These are phyloP conservation scores for Achatina immaculata DNA, from an alignment of 1,140 invertebrate genomes.

Conservation along the genomic window DNA sequence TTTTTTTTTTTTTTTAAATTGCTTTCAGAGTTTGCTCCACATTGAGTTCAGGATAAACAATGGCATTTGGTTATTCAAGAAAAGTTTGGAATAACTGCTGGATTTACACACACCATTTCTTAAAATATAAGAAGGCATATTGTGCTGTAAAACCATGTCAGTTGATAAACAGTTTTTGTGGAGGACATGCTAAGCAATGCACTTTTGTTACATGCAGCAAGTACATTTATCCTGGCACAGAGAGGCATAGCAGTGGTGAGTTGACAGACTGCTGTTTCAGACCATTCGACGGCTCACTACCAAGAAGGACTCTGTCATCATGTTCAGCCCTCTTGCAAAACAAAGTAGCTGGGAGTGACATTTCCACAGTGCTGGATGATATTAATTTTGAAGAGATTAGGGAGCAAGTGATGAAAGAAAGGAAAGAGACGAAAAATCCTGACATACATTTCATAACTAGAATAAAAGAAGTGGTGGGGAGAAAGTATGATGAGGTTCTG, in stretches of 20 bases:
- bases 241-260: too few species aligned
- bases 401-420: neutral
- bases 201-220: too few species aligned
- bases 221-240: too few species aligned
- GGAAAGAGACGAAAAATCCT: neutral
- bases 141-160: neutral
- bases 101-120: neutral
- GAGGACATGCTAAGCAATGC: neutral
- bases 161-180: neutral
- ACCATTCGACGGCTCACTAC: too few species aligned
- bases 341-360: neutral
- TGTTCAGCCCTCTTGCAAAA: neutral
- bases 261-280: too few species aligned
- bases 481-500: conserved; percentile 16
- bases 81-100: neutral
- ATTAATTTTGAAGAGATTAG: conserved; percentile 14
- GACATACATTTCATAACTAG: neutral
- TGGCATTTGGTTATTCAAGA: neutral
- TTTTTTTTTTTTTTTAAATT: neutral
- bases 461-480: conserved; percentile 18
- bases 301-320: neutral
- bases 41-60: neutral
- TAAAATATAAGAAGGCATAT: neutral
- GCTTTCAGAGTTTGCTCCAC: neutral
- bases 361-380: neutral